Percentiles rank a stretch among this genome's conserved stretches.
Evolutionary conservation across 2,797 vertebrate genomes (phyloP).

Genomic region (Cyprinodon diabolis): DNA sequence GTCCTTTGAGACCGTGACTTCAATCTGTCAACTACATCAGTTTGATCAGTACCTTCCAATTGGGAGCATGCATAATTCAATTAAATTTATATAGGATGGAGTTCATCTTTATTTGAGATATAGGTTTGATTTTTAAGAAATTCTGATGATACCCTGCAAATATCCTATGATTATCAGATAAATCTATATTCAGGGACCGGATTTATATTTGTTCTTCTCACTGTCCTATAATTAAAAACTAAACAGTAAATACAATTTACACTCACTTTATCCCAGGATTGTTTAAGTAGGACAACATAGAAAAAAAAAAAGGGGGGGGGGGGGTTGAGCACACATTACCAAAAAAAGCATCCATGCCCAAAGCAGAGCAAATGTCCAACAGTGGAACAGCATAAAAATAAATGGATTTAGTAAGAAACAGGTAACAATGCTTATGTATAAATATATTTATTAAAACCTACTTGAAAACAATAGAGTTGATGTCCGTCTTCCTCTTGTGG

Average conservation of each 20-base stretch:
- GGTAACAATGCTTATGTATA: background rate
- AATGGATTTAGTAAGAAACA: background rate
- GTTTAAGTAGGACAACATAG: background rate
- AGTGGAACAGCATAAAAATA: background rate
- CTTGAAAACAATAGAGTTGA: conserved; percentile 29
- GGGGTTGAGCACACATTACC: background rate
- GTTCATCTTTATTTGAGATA: background rate
- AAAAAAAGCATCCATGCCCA: conserved; percentile 7
- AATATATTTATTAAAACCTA: conserved; percentile 27
- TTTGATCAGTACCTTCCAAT: background rate
- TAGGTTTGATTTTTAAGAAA: background rate
- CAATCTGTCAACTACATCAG: background rate
- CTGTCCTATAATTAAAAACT: background rate
- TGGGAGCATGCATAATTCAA: background rate
- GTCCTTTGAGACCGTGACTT: background rate
- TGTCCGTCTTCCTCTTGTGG: conserved; percentile 25
- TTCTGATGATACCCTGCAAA: background rate
- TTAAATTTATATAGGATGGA: background rate
- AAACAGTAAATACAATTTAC: background rate
- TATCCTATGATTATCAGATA: background rate
- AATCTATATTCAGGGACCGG: background rate
- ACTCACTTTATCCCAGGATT: background rate
- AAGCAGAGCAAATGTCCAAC: conserved; percentile 7
- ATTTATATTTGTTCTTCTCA: background rate
- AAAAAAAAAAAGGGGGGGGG: background rate